Base-by-base conservation (phyloP, 2,888 invertebrate species). In the Pocota personata region DNA sequence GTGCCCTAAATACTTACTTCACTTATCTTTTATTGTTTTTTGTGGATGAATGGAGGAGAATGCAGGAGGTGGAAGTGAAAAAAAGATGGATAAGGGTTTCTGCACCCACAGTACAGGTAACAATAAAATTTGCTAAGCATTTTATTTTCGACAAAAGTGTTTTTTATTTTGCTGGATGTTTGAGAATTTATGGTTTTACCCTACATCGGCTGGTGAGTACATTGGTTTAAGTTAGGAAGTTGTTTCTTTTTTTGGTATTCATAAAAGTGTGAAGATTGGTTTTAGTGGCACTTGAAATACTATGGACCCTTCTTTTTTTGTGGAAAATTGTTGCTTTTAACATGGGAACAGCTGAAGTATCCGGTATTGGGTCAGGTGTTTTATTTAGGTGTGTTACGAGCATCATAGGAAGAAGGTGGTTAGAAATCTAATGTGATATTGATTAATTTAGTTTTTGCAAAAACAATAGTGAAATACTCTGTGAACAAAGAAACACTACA, bases 1-100 rank as follows among this genome's bases (percentile, higher is more conserved):
- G 82, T 86, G 86, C 82, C 86, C 82, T 86, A 82, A 86, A 86
- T 86, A 72, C 82, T 77, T 62, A 66, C 71, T 77, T 86, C 71
- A 82, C 86, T 86, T 86, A 86, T 86, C 86, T 76, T 80, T 82
- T 77, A 82, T 86, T 82, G 82, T 82, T 77, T 75, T 50, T 48
- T 58, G 52, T 14, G 2, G 12, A 19, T 21, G n/a, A 32, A 8
- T 24, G 32, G 7, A 3, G 24, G 24, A 24, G 4, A 37, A 37
- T 50, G 48, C 27, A 37, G 37, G 37, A 27, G 48, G 46, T 35
- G 7, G 52, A 82, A 62, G 55, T 46, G 55, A 57, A 21, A 60
- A n/a, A 66, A 77, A 73, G 57, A 77, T 66, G 78, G 58, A 82
- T 77, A 66, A 73, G 66, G 67, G 72, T 55, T 67, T 37, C 35